These are phyloP conservation scores for Oryctes rhinoceros DNA, from an alignment of 1,140 invertebrate genomes.

Conservation along the genomic window DNA sequence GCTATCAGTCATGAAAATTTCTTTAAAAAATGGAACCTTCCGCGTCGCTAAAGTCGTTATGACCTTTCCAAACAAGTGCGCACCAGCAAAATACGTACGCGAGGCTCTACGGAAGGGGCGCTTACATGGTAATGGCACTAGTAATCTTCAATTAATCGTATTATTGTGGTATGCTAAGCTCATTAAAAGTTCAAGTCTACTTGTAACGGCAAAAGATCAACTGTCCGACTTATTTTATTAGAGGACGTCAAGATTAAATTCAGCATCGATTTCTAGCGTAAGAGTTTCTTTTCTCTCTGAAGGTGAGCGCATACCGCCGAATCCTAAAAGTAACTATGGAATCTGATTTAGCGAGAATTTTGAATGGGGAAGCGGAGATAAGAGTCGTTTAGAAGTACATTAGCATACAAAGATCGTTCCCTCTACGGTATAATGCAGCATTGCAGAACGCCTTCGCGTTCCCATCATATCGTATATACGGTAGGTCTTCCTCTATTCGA, in stretches of 20 bases:
- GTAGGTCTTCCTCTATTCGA: slow-evolving; percentile 10
- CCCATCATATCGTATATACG: slow-evolving; percentile 23
- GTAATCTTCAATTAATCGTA: too few relatives aligned
- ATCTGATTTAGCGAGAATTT: slow-evolving; percentile 30
- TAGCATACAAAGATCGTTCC: slow-evolving; percentile 32
- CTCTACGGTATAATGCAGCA: slow-evolving; percentile 6
- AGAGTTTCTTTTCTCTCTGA: not conserved
- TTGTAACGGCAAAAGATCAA: too few relatives aligned
- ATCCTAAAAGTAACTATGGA: not conserved
- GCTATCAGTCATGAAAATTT: too few relatives aligned
- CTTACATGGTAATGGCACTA: not conserved
- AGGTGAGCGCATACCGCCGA: not conserved
- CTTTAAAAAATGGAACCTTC: too few relatives aligned
- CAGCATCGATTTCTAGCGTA: not conserved
- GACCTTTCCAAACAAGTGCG: too few relatives aligned
- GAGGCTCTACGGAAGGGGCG: not conserved
- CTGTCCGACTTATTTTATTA: too few relatives aligned
- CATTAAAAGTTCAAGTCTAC: too few relatives aligned
- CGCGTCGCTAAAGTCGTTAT: too few relatives aligned
- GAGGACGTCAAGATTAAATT: not conserved
- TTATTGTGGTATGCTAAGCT: too few relatives aligned
- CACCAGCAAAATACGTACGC: too few relatives aligned
- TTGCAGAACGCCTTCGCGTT: slow-evolving; percentile 30
- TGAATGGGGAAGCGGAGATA: slow-evolving; percentile 28
- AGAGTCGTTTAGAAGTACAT: slow-evolving; percentile 34